phyloP scores from a whole-genome alignment of 2,113 vertebrate species.

The Protomyctophum bolini region DNA sequence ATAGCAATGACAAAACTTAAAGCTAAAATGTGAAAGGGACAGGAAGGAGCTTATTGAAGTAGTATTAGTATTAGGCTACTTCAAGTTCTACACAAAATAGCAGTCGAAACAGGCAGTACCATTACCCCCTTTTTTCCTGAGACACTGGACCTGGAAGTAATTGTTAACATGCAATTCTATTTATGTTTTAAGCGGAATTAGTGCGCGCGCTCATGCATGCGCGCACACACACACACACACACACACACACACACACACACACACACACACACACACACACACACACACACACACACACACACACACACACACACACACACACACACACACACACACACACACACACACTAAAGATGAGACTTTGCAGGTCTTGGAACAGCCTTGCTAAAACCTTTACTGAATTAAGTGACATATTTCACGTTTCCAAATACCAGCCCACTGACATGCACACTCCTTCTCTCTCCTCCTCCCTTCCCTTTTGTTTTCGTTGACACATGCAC shows the following conservation, averaged over 20 bases:
- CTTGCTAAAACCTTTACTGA: slow-evolving; percentile 33
- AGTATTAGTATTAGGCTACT: neutral
- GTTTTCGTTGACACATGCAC: slow-evolving; percentile 75
- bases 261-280: neutral
- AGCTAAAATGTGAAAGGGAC: neutral
- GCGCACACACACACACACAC: neutral
- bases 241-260: neutral
- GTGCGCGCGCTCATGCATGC: too few relatives aligned
- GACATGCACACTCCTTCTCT: slow-evolving; percentile 54
- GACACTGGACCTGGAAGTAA: neutral
- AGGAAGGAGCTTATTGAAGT: slow-evolving; percentile 31
- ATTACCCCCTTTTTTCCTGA: neutral
- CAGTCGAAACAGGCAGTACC: neutral
- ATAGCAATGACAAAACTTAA: slow-evolving; percentile 6
- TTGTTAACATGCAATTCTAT: neutral
- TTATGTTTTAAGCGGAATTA: slow-evolving; percentile 4
- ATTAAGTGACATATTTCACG: slow-evolving; percentile 71
- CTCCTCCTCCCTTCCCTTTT: slow-evolving; percentile 67
- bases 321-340: slow-evolving; percentile 2
- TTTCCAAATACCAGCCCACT: slow-evolving; percentile 65
- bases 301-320: neutral
- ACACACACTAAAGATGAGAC: slow-evolving; percentile 8
- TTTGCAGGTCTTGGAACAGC: slow-evolving; percentile 39
- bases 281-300: neutral
- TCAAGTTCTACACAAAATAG: slow-evolving; percentile 17